Percentiles rank a stretch among this genome's conserved stretches.
Evolutionary conservation across 2,797 vertebrate species (phyloP).

Genomic region (Yasuhikotakia modesta): DNA sequence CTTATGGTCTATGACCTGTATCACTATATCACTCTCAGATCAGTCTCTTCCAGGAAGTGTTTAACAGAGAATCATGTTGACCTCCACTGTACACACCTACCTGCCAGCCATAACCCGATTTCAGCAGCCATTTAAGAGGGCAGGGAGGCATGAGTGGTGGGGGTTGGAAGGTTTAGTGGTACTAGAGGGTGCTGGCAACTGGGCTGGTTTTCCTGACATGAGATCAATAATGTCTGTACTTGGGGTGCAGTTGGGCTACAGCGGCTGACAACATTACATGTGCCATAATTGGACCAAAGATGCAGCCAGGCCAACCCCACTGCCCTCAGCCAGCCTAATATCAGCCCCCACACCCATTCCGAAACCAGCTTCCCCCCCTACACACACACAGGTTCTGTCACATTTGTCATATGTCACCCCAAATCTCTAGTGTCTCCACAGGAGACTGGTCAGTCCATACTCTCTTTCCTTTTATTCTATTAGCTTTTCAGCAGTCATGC

Average conservation of each 20-base stretch:
- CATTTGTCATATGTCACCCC: conserved; percentile 99
- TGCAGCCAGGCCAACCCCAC: conserved; percentile 81
- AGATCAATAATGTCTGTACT: conserved; percentile 98
- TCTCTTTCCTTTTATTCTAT: conserved; percentile 69
- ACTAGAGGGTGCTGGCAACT: conserved; percentile 83
- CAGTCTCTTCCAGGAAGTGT: conserved; percentile 72
- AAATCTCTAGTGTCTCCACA: conserved; percentile 93
- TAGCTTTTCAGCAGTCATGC: conserved; percentile 82
- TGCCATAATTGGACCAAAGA: conserved; percentile 99
- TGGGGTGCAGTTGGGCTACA: conserved; percentile 93
- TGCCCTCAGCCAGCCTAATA: conserved; percentile 74
- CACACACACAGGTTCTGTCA: conserved; percentile 86
- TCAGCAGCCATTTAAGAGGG: conserved; percentile 80
- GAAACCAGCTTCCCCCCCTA: conserved; percentile 30
- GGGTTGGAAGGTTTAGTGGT: conserved; percentile 79
- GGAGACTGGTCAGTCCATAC: conserved; percentile 80
- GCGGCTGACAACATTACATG: conserved; percentile 96
- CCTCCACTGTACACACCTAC: conserved; percentile 74
- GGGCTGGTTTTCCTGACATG: conserved; percentile 94
- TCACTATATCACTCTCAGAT: conserved; percentile 62
- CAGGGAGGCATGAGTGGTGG: conserved; percentile 57
- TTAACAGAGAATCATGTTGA: conserved; percentile 80
- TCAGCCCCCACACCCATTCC: conserved; percentile 29
- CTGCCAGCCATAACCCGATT: conserved; percentile 81
- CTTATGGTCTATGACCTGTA: neutral